phyloP scores from a whole-genome alignment of 2,888 invertebrate species.

The Stenodera caucasica region DNA sequence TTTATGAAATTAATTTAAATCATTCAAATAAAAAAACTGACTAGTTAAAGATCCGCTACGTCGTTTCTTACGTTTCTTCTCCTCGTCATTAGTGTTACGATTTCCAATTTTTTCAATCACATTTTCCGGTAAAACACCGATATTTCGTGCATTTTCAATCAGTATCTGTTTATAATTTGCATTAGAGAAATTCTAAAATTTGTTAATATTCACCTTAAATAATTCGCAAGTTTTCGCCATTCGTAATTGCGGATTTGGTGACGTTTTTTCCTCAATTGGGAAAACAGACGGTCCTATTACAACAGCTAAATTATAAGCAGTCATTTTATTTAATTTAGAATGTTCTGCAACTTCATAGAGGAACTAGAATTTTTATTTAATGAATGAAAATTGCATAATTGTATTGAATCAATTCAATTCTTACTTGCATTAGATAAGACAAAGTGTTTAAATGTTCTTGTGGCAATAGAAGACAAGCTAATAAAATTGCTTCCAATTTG shows the following conservation, averaged over 20 bases:
- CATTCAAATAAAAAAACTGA: too few species aligned
- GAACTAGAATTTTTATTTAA: conserved; percentile 58
- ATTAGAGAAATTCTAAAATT: conserved; percentile 9
- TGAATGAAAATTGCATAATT: conserved; percentile 8
- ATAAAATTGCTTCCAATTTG: conserved; percentile 65
- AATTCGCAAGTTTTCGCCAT: conserved; percentile 71
- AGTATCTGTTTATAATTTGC: conserved; percentile 60
- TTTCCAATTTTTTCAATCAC: conserved; percentile 56
- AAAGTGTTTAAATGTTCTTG: conserved; percentile 76
- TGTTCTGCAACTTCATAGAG: conserved; percentile 69
- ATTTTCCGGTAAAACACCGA: conserved; percentile 71
- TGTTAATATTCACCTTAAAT: conserved; percentile 61
- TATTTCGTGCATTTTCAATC: conserved; percentile 74
- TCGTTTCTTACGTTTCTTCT: conserved; percentile 73
- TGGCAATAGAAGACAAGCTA: conserved; percentile 73
- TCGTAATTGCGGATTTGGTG: conserved; percentile 62
- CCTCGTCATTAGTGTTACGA: conserved; percentile 56
- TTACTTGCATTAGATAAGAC: conserved; percentile 79
- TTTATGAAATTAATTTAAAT: too few species aligned
- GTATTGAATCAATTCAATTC: conserved; percentile 16
- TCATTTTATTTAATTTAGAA: conserved; percentile 80
- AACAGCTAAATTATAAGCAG: conserved; percentile 78
- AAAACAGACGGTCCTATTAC: conserved; percentile 85
- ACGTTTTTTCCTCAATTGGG: conserved; percentile 67
- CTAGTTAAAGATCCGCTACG: conserved; percentile 86